Conservation (phyloP, 2,113 vertebrate genomes). For the Atrichornis clamosus region DNA sequence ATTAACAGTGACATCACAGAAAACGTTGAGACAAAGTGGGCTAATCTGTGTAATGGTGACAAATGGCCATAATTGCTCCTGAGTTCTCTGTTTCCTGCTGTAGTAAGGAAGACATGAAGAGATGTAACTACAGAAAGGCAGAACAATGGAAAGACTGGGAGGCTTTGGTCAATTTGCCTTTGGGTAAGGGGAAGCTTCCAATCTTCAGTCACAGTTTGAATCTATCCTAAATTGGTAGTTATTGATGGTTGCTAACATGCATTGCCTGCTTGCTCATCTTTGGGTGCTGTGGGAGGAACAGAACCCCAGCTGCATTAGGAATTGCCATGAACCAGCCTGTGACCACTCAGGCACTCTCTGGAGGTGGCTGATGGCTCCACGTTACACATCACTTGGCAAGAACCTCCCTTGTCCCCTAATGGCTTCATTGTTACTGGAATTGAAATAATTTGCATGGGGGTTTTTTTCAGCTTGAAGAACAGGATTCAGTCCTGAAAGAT, state of each 20-base stretch:
- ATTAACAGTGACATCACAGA: neutral
- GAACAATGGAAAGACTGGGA: neutral
- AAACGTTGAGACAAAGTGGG: neutral
- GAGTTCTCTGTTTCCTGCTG: neutral
- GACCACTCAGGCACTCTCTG: neutral
- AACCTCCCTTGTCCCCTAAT: neutral
- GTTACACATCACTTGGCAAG: neutral
- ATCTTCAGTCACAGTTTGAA: neutral
- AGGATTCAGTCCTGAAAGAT: neutral
- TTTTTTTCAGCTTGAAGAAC: neutral
- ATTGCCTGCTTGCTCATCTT: neutral
- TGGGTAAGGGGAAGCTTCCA: neutral
- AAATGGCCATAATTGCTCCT: neutral
- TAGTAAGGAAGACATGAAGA: neutral
- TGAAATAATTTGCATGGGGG: neutral
- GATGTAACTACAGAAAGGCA: neutral
- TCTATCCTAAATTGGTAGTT: slow-evolving; percentile 27
- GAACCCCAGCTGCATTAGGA: neutral
- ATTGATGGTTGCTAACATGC: neutral
- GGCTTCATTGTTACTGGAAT: neutral
- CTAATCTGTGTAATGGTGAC: neutral
- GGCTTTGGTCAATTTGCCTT: neutral
- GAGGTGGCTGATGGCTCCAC: neutral
- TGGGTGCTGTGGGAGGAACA: neutral
- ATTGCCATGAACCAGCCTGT: neutral